These are phyloP conservation scores for Bombus superbus DNA, from an alignment of 1,140 invertebrate species.

Conservation along the genomic window DNA sequence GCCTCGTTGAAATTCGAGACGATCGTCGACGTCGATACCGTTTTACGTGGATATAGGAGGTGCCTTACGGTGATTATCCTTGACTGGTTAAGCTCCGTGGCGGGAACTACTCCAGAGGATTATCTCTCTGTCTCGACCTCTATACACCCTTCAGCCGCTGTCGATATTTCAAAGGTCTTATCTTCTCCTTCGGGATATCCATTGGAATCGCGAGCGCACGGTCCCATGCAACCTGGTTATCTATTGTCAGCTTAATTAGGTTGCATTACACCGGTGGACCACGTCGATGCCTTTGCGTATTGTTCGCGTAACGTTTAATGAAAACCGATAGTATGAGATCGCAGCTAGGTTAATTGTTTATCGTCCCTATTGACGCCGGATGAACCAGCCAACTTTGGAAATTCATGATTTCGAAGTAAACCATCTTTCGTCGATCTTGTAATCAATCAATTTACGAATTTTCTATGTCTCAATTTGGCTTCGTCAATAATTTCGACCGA, in stretches of 20 bases:
- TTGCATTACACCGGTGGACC: constrained; percentile 42
- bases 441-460: no score
- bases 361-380: background rate
- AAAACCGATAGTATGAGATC: background rate
- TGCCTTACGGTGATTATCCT: constrained; percentile 78
- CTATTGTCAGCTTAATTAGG: constrained; percentile 64
- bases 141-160: constrained; percentile 76
- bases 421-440: background rate
- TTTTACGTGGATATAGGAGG: constrained; percentile 73
- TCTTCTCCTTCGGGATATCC: constrained; percentile 74
- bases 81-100: constrained; percentile 77
- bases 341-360: background rate
- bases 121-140: constrained; percentile 73
- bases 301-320: background rate
- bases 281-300: constrained; percentile 11
- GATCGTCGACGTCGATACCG: constrained; percentile 71
- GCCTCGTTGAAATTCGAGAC: constrained; percentile 72
- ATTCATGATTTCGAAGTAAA: background rate
- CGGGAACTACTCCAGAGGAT: constrained; percentile 74
- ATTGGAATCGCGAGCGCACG: constrained; percentile 54
- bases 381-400: background rate
- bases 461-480: background rate
- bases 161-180: constrained; percentile 80
- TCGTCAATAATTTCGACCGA: no score
- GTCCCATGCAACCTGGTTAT: constrained; percentile 45